phyloP scores from a whole-genome alignment of 1,140 invertebrate genomes.

The Psix sp. region DNA sequence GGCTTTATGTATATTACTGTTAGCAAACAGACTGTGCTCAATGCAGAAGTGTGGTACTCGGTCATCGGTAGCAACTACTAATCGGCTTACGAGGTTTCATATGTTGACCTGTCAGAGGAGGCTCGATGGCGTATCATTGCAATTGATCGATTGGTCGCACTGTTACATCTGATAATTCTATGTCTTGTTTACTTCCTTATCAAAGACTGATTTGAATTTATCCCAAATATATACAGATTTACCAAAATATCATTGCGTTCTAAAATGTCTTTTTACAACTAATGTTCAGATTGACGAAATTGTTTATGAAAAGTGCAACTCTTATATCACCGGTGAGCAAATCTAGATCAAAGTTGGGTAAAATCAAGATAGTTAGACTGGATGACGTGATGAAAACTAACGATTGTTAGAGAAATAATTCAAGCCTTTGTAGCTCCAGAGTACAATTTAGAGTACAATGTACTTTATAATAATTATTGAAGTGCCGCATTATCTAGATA shows the following conservation, averaged over 20 bases:
- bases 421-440: slow-evolving; percentile 23
- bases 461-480: slow-evolving; percentile 48
- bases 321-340: neutral
- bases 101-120: slow-evolving; percentile 53
- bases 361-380: slow-evolving; percentile 25
- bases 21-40: slow-evolving; percentile 26
- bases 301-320: slow-evolving; percentile 29
- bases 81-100: slow-evolving; percentile 60
- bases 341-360: neutral
- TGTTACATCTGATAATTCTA: slow-evolving; percentile 29
- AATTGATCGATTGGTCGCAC: slow-evolving; percentile 50
- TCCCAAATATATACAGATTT: too few species aligned
- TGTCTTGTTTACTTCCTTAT: slow-evolving; percentile 25
- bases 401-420: slow-evolving; percentile 36
- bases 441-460: slow-evolving; percentile 17
- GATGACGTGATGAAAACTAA: slow-evolving; percentile 37
- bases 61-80: slow-evolving; percentile 42
- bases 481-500: slow-evolving; percentile 42
- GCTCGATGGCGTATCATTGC: slow-evolving; percentile 40
- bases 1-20: too few species aligned
- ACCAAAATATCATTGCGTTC: too few species aligned
- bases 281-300: too few species aligned
- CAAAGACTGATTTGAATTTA: slow-evolving; percentile 14
- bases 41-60: slow-evolving; percentile 42
- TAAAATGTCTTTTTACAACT: too few species aligned